These are phyloP conservation scores for Platalea minor DNA, from an alignment of 2,797 vertebrate genomes.

Conservation along the genomic window DNA sequence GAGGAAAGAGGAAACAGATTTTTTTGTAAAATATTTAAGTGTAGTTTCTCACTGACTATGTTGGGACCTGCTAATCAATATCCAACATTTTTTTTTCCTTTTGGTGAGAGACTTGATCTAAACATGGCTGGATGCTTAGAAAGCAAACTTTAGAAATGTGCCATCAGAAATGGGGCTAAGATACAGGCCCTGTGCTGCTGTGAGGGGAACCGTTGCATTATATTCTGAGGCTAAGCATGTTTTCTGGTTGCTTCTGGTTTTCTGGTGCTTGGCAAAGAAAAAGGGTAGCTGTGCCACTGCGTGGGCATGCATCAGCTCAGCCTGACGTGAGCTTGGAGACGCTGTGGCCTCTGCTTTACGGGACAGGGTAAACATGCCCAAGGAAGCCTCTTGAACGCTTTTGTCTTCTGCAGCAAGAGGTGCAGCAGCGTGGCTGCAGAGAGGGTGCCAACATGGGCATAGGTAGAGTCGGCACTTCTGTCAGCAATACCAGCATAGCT, in stretches of 20 bases:
- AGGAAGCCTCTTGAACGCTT: not conserved
- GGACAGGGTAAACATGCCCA: not conserved
- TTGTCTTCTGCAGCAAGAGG: not conserved
- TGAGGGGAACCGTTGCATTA: not conserved
- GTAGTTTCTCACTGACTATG: not conserved
- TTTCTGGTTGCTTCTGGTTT: not conserved
- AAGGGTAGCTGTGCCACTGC: not conserved
- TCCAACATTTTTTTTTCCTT: not conserved
- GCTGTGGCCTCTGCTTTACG: not conserved
- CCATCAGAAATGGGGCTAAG: not conserved
- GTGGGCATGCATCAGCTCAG: not conserved
- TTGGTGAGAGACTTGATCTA: not conserved
- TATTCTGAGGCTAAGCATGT: not conserved
- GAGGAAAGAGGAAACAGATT: not conserved
- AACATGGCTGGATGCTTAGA: not conserved
- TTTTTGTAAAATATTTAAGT: not conserved
- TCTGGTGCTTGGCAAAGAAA: not conserved
- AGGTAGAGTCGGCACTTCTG: not conserved
- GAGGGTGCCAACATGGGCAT: not conserved
- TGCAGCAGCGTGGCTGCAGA: not conserved
- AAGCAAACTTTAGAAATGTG: not conserved
- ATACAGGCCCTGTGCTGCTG: not conserved
- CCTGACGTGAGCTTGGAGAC: not conserved
- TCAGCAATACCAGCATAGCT: not conserved
- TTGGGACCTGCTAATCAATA: not conserved